A percentile compares a stretch with the other conserved stretches of the same genome.
phyloP scores from a whole-genome alignment of 2,888 invertebrate species.

The Yponomeuta malinellus region DNA sequence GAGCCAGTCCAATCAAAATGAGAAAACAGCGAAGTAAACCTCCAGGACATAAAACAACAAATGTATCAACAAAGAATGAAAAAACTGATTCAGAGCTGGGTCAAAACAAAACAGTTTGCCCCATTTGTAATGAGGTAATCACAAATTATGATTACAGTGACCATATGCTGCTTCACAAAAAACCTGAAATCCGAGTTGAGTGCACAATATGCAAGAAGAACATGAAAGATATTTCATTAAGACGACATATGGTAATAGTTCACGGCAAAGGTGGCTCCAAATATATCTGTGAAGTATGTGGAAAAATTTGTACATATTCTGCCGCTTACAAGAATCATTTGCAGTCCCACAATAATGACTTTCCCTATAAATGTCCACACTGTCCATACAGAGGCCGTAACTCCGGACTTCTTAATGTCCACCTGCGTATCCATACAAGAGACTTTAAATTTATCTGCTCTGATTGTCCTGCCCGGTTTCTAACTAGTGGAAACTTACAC shows the following conservation, averaged over 20 bases:
- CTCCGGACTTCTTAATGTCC: conserved; percentile 44
- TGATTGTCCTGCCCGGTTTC: conserved; percentile 41
- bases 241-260: conserved; percentile 9
- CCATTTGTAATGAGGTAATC: neutral
- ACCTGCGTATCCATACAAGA: conserved; percentile 47
- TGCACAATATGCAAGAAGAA: conserved; percentile 5
- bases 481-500: conserved; percentile 51
- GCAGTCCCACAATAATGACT: conserved; percentile 16
- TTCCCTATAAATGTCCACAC: conserved; percentile 44
- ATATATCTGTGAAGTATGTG: conserved; percentile 17
- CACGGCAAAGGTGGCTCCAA: conserved; percentile 9
- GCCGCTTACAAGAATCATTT: conserved; percentile 14
- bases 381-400: conserved; percentile 51
- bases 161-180: neutral
- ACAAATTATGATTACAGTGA: neutral
- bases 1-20: conserved; percentile 16
- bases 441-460: conserved; percentile 50
- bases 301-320: conserved; percentile 15
- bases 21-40: neutral
- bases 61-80: neutral
- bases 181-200: neutral
- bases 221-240: conserved; percentile 12
- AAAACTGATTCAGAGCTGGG: neutral
- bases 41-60: neutral
- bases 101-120: neutral